phyloP scores from a whole-genome alignment of 2,888 invertebrate genomes.

The Melanostoma mellinum region DNA sequence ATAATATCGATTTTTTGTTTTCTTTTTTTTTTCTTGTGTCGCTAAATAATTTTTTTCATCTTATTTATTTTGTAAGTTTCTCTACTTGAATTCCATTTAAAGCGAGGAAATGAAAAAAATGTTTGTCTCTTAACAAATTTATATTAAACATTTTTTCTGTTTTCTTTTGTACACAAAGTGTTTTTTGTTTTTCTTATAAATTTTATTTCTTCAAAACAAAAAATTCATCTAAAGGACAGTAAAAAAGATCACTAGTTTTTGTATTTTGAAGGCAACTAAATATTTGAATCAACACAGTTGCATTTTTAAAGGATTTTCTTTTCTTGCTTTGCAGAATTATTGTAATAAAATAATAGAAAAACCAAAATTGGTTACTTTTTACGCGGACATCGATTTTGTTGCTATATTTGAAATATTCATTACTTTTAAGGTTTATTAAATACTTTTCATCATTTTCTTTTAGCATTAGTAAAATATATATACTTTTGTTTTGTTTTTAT shows the following conservation, averaged over 20 bases:
- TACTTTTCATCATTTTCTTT: constrained; percentile 24
- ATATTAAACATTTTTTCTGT: constrained; percentile 16
- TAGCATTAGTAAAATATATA: constrained; percentile 70
- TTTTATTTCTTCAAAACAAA: not conserved
- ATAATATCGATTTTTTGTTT: constrained; percentile 56
- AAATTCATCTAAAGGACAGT: not conserved
- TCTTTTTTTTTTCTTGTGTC: constrained; percentile 24
- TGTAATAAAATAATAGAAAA: too few species aligned
- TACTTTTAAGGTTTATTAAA: constrained; percentile 37
- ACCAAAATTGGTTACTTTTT: constrained; percentile 19
- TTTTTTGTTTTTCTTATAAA: constrained; percentile 19
- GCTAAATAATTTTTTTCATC: constrained; percentile 31
- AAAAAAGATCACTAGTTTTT: not conserved
- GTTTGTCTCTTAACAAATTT: constrained; percentile 44
- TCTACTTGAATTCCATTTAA: constrained; percentile 72
- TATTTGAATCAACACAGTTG: constrained; percentile 42
- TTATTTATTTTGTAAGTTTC: constrained; percentile 31
- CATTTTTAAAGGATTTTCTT: constrained; percentile 33
- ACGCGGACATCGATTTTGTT: constrained; percentile 66
- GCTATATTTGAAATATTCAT: constrained; percentile 59
- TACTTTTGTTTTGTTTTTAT: constrained; percentile 27
- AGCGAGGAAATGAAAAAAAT: constrained; percentile 69
- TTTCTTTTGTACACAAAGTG: constrained; percentile 61
- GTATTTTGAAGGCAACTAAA: too few species aligned
- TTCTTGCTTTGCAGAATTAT: not conserved